phyloP scores from a whole-genome alignment of 2,888 invertebrate species.

The Cephonodes hylas region DNA sequence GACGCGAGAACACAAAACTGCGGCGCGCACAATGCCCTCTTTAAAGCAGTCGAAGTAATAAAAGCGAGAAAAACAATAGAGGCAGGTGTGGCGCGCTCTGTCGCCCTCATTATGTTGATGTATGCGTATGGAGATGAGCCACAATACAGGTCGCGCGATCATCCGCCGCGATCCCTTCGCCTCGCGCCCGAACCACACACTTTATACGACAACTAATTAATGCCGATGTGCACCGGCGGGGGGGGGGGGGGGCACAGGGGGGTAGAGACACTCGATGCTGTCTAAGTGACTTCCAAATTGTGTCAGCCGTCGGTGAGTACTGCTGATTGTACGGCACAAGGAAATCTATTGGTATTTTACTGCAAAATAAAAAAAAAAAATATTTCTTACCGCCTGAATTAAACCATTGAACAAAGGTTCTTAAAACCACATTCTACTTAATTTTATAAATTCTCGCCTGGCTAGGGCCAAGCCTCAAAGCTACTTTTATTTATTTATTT shows the following conservation, averaged over 20 bases:
- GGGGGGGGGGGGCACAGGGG: not conserved
- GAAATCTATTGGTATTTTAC: no score
- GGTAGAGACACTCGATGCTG: not conserved
- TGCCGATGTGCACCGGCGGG: not conserved
- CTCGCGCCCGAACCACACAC: not conserved
- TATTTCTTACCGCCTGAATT: no score
- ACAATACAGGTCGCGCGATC: not conserved
- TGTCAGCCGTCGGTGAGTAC: not conserved
- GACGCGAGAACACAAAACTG: not conserved
- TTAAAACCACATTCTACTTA: no score
- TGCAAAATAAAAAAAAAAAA: no score
- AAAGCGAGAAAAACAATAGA: slow-evolving; percentile 3
- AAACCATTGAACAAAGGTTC: no score
- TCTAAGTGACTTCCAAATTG: not conserved
- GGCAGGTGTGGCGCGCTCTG: not conserved
- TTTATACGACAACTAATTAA: not conserved
- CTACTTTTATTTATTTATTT: no score
- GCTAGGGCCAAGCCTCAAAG: no score
- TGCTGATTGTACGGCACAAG: not conserved
- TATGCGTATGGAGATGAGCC: not conserved
- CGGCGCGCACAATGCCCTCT: not conserved
- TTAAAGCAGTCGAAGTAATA: not conserved
- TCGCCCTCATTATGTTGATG: slow-evolving; percentile 4
- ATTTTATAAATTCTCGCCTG: no score
- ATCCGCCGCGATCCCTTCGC: not conserved